Percentiles rank a stretch among this genome's conserved stretches.
Conservation (phyloP, 2,888 invertebrate species). For the Nemotelus pantherinus region DNA sequence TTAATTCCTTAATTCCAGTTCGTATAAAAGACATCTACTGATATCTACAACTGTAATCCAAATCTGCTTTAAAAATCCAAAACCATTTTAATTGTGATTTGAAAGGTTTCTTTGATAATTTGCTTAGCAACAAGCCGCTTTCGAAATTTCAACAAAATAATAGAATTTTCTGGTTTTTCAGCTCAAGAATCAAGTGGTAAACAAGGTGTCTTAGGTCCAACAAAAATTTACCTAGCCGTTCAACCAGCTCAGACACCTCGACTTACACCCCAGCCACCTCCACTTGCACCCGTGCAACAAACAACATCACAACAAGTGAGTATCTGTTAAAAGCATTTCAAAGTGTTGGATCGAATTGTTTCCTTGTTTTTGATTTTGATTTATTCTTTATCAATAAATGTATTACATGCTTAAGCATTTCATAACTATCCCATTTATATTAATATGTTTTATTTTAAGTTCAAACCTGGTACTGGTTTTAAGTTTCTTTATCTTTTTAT, state of each 20-base stretch:
- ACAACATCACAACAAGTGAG: slow-evolving; percentile 64
- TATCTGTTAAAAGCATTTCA: slow-evolving; percentile 57
- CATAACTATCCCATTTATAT: slow-evolving; percentile 5
- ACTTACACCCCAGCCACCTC: slow-evolving; percentile 66
- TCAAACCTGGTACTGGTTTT: slow-evolving; percentile 3
- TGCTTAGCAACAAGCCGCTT: too few species aligned
- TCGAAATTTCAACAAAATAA: too few species aligned
- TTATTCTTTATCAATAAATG: not conserved
- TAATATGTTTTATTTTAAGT: slow-evolving; percentile 15
- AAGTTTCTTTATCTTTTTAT: slow-evolving; percentile 8
- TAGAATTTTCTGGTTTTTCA: slow-evolving; percentile 57
- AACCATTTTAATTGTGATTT: too few species aligned
- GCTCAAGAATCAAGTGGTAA: slow-evolving; percentile 89
- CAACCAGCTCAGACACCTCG: slow-evolving; percentile 70
- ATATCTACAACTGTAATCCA: too few species aligned
- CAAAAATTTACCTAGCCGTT: slow-evolving; percentile 86
- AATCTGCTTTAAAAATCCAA: too few species aligned
- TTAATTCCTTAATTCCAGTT: too few species aligned
- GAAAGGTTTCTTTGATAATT: too few species aligned
- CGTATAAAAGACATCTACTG: too few species aligned
- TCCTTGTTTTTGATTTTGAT: slow-evolving; percentile 39
- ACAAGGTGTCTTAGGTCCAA: slow-evolving; percentile 84
- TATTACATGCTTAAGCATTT: not conserved
- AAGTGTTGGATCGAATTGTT: slow-evolving; percentile 38
- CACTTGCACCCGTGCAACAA: slow-evolving; percentile 67